Evolutionary conservation across 2,888 invertebrate genomes (phyloP), one percentile per base, ranked within the genome.

Genomic region (Gari tellinella): DNA sequence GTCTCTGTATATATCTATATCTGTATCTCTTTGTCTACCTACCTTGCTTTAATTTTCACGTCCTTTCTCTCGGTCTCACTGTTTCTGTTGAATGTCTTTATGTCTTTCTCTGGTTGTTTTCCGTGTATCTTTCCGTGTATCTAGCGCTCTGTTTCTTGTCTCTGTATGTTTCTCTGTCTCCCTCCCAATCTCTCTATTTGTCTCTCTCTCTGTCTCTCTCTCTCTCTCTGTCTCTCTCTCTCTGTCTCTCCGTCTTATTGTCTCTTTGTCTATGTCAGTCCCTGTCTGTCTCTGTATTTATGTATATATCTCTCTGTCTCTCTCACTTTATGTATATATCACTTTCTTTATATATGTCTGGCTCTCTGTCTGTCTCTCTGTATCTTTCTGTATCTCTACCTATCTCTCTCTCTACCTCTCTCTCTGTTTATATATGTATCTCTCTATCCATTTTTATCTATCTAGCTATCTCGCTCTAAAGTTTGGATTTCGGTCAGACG

Each of bases 391-490:
- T 45, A 8, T 45, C 46, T n/a, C 46, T 14, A 8, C 17, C 17
- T 45, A 14, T 45, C 12, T 45, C 46, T 45, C 17, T 45, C 46
- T 45, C 46, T 45, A 8, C 17, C 10, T n/a, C 46, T 14, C 10
- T 45, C 46, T n/a, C 17, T n/a, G 7, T 45, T 19, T 45, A 8
- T 45, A 14, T 14, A 8, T n/a, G 7, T 14, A 8, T 14, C 46
- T n/a, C 46, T 45, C 46, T 45, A 8, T 45, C 46, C 17, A n/a
- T 8, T 14, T 45, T n/a, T 45, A 8, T 45, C 17, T 45, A 14
- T 45, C n/a, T 17, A 8, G 15, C 38, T 37, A 5, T 53, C 37
- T 53, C 37, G 26, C 53, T 53, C 53, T 53, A n/a, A n/a, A n/a
- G n/a, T n/a, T n/a, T n/a, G n/a, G n/a, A n/a, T n/a, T n/a, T n/a